Conservation (phyloP, 2,797 vertebrate species). For the Malurus leucopterus region DNA sequence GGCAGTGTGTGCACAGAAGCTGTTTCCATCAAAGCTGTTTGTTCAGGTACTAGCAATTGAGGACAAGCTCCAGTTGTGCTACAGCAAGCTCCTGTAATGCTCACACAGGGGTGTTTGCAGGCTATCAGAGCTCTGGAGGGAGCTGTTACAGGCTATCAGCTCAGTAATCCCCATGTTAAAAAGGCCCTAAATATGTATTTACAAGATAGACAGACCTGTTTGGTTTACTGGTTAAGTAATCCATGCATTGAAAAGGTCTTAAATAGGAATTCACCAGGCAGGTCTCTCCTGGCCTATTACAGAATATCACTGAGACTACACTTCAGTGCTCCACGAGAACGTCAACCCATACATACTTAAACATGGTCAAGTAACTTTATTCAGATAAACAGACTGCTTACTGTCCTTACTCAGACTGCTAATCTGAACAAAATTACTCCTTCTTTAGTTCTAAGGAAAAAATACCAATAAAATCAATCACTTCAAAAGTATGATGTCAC, state of each 20-base stretch:
- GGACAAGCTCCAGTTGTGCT: neutral
- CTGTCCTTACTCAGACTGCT: neutral
- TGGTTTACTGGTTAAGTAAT: slow-evolving; percentile 35
- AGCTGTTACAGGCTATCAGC: slow-evolving; percentile 41
- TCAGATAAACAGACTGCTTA: neutral
- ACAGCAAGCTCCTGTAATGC: neutral
- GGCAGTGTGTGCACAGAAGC: neutral
- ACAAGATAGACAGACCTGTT: slow-evolving; percentile 39
- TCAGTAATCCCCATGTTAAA: slow-evolving; percentile 39
- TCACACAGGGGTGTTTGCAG: neutral
- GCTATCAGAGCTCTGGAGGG: slow-evolving; percentile 36
- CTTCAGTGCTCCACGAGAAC: neutral
- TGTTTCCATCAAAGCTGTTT: slow-evolving; percentile 19
- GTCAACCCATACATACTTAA: neutral
- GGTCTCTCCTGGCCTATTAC: neutral
- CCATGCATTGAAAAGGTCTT: slow-evolving; percentile 10
- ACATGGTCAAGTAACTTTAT: neutral
- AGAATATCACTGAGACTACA: neutral
- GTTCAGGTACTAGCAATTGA: slow-evolving; percentile 35
- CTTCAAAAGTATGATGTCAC: neutral
- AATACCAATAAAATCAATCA: neutral
- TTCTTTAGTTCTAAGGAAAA: neutral
- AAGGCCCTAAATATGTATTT: slow-evolving; percentile 43
- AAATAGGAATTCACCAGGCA: neutral
- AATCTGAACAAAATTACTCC: neutral